Evolutionary conservation across 2,113 vertebrate genomes (phyloP), one percentile per base, ranked within the genome.

Genomic region (Colinus virginianus): DNA sequence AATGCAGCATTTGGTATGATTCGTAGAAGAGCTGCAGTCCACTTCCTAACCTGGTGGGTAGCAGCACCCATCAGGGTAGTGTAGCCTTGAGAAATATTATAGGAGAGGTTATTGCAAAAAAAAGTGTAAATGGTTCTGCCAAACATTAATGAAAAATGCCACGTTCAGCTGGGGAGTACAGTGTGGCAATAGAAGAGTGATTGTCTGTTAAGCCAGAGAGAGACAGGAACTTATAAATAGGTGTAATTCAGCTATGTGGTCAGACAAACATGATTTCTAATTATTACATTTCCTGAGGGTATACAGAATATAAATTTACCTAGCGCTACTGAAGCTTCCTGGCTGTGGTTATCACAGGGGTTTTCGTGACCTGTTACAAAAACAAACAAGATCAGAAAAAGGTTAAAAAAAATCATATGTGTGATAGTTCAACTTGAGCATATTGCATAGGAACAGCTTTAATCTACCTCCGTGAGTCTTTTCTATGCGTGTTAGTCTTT

Each of bases 131-230:
- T 12, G 32, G 51, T 55, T 21, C 68, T 75, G 62, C 84, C 32
- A 2, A 28, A 15, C 0, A 2, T 32, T 28, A 3, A 1, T 71
- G 51, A 15, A 34, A 43, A 23, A 0, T 19, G 18, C 32, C 11
- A 0, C 26, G 49, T 34, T 12, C 34, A 34, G 4, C 32, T 25
- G 74, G 46, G 0, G 38, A 11, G 19, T 32, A 36, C 28, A 7
- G 51, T n/a, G 26, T 25, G n/a, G 40, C 25, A 3, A 9, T 9
- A 7, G 49, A 11, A 10, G 14, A 43, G 22, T 10, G 22, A 8
- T 72, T 42, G 9, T 36, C 66, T 4, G 46, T 20, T 26, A 28
- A 74, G n/a, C 17, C 8, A 2, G 13, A 19, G 19, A 68, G 61
- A 63, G 25, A 34, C 1, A 55, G 48, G 64, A 72, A 34, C n/a